Percentiles rank a stretch among this genome's conserved stretches.
phyloP scores from a whole-genome alignment of 2,888 invertebrate genomes.

The Hydrotaea diabolus region DNA sequence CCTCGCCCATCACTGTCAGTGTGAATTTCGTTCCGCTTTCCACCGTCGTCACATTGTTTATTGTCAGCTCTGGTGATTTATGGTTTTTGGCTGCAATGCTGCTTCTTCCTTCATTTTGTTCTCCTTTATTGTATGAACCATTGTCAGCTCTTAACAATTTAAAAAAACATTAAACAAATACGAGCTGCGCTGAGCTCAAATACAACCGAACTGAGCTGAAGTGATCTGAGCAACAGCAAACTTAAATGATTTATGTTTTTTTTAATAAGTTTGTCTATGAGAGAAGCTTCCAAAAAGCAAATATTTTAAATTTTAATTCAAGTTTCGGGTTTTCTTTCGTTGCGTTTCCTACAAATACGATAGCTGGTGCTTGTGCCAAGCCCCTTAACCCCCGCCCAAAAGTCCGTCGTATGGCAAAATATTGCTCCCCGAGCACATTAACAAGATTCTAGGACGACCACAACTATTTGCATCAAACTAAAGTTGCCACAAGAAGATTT shows the following conservation, averaged over 20 bases:
- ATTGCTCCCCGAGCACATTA: constrained; percentile 5
- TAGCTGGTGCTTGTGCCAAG: too few species aligned
- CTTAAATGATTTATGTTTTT: constrained; percentile 7
- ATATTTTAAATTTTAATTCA: constrained; percentile 2
- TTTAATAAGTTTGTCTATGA: not conserved
- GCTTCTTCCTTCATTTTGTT: not conserved
- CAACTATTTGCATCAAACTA: constrained; percentile 14
- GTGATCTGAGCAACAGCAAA: too few species aligned
- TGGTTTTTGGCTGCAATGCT: not conserved
- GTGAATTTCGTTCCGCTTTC: not conserved
- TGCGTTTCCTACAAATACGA: too few species aligned
- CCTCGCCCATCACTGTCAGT: not conserved
- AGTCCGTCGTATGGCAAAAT: not conserved
- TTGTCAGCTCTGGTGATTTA: constrained; percentile 2
- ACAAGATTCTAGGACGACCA: not conserved
- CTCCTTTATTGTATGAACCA: not conserved
- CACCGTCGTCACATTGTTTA: not conserved
- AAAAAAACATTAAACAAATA: constrained; percentile 9
- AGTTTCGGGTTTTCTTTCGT: not conserved
- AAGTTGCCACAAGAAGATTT: constrained; percentile 7
- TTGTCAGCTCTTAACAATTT: constrained; percentile 15
- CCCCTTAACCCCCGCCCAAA: too few species aligned
- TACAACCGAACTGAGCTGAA: too few species aligned
- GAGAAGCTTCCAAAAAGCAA: not conserved
- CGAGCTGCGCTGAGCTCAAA: too few species aligned